Base-by-base conservation (phyloP, 2,113 vertebrate genomes). In the Sylvia atricapilla region DNA sequence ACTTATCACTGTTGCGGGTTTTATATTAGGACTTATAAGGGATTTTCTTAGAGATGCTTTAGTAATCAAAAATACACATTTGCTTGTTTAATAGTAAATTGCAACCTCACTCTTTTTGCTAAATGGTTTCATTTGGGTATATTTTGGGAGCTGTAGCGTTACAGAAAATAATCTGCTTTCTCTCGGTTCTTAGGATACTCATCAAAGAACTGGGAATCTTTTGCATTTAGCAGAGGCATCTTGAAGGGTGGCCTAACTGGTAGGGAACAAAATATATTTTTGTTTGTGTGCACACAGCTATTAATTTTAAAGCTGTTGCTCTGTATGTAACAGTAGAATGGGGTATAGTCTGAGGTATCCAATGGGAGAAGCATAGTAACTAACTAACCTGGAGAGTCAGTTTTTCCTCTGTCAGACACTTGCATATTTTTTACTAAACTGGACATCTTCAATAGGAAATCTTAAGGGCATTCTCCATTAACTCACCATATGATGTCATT, bases 1-100 rank as follows among this genome's bases (percentile, higher is more conserved):
- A 10, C 24, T 83, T 70, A 19, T 1, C 6, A 9, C 11, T 70
- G 11, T 43, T 64, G 22, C 0, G 4, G 6, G 6, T 49, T 72
- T 83, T 16, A 2, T 28, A 11, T 23, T 55, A 52, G 69, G 82
- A 70, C 8, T 15, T 50, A n/a, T 27, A n/a, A 56, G 24, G 11
- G 7, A 17, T 47, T 79, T 80, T 80, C 66, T 68, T 6, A 10
- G 43, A 58, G 10, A 11, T 2, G 4, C 10, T 78, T 46, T 53
- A 56, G 69, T 74, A 3, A 21, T 67, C 8, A 58, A n/a, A 90
- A 91, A 35, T 1, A 20, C 11, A 17, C 12, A 3, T 63, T 93
- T 79, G 15, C 67, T 78, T 67, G 5, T 55, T 87, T 25, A 47
- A 25, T 30, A 25, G 27, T 89, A 87, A 84, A 60, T 69, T 95